These are phyloP conservation scores for Caenorhabditis virilis DNA, from an alignment of 2,888 invertebrate species.

Conservation along the genomic window DNA sequence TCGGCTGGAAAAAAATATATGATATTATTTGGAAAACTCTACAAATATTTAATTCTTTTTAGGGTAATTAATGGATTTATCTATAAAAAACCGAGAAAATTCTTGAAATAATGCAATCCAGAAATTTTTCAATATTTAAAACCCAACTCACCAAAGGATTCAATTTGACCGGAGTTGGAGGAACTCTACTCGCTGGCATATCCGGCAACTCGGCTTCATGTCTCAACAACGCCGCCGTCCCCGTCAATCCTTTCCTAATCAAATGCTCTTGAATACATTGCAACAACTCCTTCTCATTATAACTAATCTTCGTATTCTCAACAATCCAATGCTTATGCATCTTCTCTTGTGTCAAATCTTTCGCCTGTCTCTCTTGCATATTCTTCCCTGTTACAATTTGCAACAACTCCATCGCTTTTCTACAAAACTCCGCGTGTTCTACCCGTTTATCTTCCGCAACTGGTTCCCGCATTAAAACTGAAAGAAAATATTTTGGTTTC, in stretches of 20 bases:
- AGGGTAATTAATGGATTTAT: no score
- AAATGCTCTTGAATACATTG: slow-evolving; percentile 80
- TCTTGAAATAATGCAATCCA: no score
- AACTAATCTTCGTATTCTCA: slow-evolving; percentile 91
- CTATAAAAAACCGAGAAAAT: no score
- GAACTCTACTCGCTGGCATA: slow-evolving; percentile 45
- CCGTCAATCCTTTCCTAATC: slow-evolving; percentile 23
- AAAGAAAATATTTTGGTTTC: slow-evolving; percentile 1
- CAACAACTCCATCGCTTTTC: slow-evolving; percentile 86
- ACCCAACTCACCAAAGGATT: slow-evolving; percentile 32
- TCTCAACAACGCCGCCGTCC: slow-evolving; percentile 38
- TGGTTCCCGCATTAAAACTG: slow-evolving; percentile 90
- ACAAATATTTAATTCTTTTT: no score
- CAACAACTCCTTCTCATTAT: slow-evolving; percentile 88
- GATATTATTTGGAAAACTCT: no score
- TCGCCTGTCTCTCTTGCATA: slow-evolving; percentile 19
- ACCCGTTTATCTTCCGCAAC: slow-evolving; percentile 92
- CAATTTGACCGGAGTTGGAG: slow-evolving; percentile 31
- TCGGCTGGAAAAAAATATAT: no score
- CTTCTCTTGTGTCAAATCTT: slow-evolving; percentile 55
- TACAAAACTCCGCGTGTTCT: slow-evolving; percentile 93
- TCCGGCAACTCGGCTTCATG: slow-evolving; percentile 53
- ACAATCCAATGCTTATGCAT: slow-evolving; percentile 81
- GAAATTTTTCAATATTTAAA: no score
- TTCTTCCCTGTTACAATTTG: slow-evolving; percentile 72